Percentiles rank a stretch among this genome's conserved stretches.
These are phyloP conservation scores for Lasioglossum morio DNA, from an alignment of 2,888 invertebrate species.

Conservation along the genomic window DNA sequence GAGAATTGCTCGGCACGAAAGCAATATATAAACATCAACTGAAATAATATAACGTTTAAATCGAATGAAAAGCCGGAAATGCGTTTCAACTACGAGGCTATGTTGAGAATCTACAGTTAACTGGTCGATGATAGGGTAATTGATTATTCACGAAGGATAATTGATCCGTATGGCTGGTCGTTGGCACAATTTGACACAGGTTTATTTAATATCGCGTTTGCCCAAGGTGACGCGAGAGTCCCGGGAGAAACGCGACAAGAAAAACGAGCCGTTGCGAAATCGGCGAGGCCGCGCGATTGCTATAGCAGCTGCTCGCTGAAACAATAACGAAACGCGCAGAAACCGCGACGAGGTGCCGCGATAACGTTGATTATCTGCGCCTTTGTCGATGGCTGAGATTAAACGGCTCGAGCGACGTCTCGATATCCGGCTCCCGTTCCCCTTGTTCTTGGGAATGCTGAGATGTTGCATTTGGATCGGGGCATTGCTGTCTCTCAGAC, in stretches of 20 bases:
- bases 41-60: neutral
- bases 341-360: conserved; percentile 19
- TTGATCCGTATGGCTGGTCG: neutral
- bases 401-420: neutral
- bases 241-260: conserved; percentile 15
- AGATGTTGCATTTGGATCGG: neutral
- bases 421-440: conserved; percentile 8
- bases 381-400: conserved; percentile 9
- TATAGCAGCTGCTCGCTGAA: conserved; percentile 13
- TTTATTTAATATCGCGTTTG: conserved; percentile 6
- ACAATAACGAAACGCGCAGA: conserved; percentile 29
- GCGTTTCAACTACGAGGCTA: neutral
- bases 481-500: neutral
- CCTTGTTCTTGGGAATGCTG: neutral
- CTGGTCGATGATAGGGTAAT: neutral
- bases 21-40: neutral
- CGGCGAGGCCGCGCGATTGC: conserved; percentile 23
- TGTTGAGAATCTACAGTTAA: neutral
- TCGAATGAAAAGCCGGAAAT: neutral
- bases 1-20: neutral
- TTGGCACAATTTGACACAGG: neutral
- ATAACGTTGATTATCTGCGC: conserved; percentile 23
- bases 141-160: neutral
- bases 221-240: conserved; percentile 12
- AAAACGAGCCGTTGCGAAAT: conserved; percentile 35